A percentile compares a stretch with the other conserved stretches of the same genome.
Conservation (phyloP, 2,797 vertebrate species). For the Enteromius anoplus region DNA sequence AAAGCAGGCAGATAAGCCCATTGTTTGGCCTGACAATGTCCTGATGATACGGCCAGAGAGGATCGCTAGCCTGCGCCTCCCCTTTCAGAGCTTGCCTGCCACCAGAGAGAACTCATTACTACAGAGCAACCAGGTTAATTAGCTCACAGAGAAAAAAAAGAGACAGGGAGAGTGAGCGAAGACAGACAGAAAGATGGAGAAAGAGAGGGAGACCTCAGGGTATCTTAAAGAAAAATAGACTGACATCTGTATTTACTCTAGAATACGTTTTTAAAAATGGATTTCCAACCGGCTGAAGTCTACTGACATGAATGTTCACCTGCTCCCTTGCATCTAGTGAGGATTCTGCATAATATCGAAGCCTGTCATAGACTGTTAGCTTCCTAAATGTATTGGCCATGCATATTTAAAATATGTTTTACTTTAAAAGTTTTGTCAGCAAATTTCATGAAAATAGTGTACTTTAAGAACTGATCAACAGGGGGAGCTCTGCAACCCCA, state of each 20-base stretch:
- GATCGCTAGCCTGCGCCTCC: constrained; percentile 62
- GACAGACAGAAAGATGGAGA: constrained; percentile 67
- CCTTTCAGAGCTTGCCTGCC: constrained; percentile 84
- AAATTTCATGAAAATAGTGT: constrained; percentile 21
- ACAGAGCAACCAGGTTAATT: constrained; percentile 89
- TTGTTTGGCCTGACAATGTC: constrained; percentile 82
- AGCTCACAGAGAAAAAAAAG: constrained; percentile 77
- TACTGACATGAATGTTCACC: constrained; percentile 5
- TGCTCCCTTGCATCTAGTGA: background rate
- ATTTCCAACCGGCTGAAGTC: constrained; percentile 18
- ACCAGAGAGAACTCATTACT: constrained; percentile 91
- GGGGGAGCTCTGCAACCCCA: constrained; percentile 61
- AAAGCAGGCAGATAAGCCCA: constrained; percentile 84
- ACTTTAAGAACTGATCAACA: constrained; percentile 49
- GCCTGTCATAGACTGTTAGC: background rate
- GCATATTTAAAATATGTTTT: background rate
- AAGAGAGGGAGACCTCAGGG: constrained; percentile 43
- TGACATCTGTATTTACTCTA: constrained; percentile 60
- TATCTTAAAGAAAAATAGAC: constrained; percentile 49
- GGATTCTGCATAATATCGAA: constrained; percentile 17
- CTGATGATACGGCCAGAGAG: constrained; percentile 73
- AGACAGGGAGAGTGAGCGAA: constrained; percentile 59
- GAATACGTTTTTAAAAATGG: constrained; percentile 45
- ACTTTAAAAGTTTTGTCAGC: constrained; percentile 7
- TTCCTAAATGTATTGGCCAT: background rate